Evolutionary conservation across 2,888 invertebrate genomes (phyloP).

Genomic region (Actias luna): DNA sequence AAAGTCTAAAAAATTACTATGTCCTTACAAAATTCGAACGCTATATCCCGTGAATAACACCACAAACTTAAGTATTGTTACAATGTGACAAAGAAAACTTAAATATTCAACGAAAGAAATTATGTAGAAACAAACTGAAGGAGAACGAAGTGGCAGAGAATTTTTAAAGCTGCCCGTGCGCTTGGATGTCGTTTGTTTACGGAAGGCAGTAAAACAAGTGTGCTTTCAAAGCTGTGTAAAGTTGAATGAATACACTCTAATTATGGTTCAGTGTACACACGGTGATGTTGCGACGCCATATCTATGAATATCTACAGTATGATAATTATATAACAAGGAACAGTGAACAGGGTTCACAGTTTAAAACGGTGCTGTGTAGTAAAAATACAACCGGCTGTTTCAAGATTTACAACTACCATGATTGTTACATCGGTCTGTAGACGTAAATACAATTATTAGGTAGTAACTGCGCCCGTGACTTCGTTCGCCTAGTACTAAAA

Average conservation of each 20-base stretch:
- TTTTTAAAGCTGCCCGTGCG: background rate
- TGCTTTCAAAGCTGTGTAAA: constrained; percentile 6
- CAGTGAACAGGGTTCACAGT: background rate
- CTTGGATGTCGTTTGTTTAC: constrained; percentile 3
- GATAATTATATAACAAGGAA: background rate
- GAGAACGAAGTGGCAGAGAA: background rate
- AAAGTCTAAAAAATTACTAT: no score
- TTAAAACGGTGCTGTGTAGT: background rate
- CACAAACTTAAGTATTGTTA: background rate
- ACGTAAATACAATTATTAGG: no score
- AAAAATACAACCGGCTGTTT: no score
- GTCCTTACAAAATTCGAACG: background rate
- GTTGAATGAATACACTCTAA: constrained; percentile 5
- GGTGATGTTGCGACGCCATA: background rate
- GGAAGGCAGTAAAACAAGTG: constrained; percentile 4
- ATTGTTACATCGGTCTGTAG: no score
- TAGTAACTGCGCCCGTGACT: no score
- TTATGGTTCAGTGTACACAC: background rate
- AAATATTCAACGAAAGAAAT: constrained; percentile 5
- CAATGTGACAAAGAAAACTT: background rate
- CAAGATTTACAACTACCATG: no score
- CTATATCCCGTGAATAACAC: background rate
- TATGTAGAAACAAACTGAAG: constrained; percentile 4
- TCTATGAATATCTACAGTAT: background rate
- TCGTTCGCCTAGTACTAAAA: no score